Evolutionary conservation across 2,797 vertebrate species (phyloP).

Genomic region (Allobates femoralis): DNA sequence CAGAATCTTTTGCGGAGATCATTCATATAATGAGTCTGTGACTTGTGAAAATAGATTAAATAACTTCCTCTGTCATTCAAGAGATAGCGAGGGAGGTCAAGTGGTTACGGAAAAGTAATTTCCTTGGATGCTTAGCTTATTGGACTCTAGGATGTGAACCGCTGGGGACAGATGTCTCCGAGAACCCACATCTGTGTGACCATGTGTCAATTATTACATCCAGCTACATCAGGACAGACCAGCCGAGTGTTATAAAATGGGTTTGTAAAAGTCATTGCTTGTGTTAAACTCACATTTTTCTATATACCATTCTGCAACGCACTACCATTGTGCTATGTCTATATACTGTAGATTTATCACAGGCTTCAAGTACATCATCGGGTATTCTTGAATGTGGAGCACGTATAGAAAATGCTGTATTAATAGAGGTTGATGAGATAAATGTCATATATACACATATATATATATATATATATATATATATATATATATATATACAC

Average conservation of each 20-base stretch:
- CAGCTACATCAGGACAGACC: neutral
- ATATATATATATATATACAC: no score
- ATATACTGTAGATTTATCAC: neutral
- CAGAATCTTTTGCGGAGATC: neutral
- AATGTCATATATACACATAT: no score
- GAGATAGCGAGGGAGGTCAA: neutral
- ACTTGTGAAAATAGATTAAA: slow-evolving; percentile 14
- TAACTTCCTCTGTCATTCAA: neutral
- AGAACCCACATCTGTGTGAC: neutral
- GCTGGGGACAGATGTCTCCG: neutral
- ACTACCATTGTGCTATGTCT: neutral
- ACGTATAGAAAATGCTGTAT: neutral
- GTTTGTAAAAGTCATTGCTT: neutral
- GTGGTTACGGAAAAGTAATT: neutral
- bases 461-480: no score
- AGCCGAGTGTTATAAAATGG: neutral
- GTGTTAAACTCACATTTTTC: neutral
- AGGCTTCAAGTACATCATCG: neutral
- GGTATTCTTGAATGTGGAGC: neutral
- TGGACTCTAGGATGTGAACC: neutral
- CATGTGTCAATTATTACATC: no score
- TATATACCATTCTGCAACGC: neutral
- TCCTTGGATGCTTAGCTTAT: neutral
- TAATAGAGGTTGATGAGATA: neutral
- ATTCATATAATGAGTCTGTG: neutral